phyloP scores from a whole-genome alignment of 2,113 vertebrate genomes.

The Dendropsophus ebraccatus region DNA sequence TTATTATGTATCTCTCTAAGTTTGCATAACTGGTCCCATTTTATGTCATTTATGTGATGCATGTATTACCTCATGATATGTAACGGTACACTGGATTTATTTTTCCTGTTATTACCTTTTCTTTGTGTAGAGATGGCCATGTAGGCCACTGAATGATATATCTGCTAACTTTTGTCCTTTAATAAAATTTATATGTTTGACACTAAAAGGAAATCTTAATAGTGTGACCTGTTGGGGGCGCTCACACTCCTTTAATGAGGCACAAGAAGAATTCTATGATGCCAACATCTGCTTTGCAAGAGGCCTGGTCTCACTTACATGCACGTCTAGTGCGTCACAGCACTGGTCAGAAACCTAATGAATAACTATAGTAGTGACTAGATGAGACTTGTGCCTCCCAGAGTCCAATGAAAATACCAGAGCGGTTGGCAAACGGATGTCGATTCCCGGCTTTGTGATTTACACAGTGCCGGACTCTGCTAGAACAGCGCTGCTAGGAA shows the following conservation, averaged over 20 bases:
- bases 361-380: not conserved
- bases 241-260: not conserved
- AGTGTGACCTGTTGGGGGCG: too few species aligned
- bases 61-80: too few species aligned
- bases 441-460: not conserved
- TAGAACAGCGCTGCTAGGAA: not conserved
- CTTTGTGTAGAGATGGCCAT: too few species aligned
- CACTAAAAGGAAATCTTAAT: too few species aligned
- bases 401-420: not conserved
- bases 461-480: not conserved
- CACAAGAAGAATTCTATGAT: not conserved
- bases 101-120: too few species aligned
- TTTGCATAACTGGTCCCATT: too few species aligned
- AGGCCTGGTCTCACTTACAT: not conserved
- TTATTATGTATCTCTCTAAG: too few species aligned
- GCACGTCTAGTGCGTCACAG: not conserved
- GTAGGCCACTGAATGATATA: too few species aligned
- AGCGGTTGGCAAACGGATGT: conserved; percentile 5
- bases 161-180: too few species aligned
- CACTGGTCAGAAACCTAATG: not conserved
- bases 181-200: too few species aligned
- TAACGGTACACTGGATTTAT: too few species aligned
- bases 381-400: not conserved
- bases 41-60: too few species aligned
- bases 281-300: not conserved